phyloP scores from a whole-genome alignment of 2,888 invertebrate species.

The Epicampocera succincta region DNA sequence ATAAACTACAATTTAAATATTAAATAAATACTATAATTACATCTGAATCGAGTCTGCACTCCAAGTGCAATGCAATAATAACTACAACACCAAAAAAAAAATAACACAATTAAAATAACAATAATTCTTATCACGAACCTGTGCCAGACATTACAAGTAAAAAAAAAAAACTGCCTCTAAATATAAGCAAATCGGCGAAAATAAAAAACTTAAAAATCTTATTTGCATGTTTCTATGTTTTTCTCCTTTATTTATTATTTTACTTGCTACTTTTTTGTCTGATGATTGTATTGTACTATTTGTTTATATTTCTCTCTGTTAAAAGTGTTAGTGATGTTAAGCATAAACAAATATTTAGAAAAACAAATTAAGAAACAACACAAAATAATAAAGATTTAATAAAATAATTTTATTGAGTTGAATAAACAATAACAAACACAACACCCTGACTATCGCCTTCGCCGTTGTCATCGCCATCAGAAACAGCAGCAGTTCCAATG shows the following conservation, averaged over 20 bases:
- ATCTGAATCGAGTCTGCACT: constrained; percentile 6
- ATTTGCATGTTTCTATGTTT: constrained; percentile 23
- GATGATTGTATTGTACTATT: constrained; percentile 8
- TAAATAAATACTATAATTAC: constrained; percentile 28
- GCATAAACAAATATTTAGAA: constrained; percentile 35
- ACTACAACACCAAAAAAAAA: constrained; percentile 7
- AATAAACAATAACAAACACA: constrained; percentile 40
- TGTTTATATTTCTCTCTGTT: constrained; percentile 37
- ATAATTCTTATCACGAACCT: constrained; percentile 56
- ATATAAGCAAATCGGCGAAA: constrained; percentile 48
- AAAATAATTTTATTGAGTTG: constrained; percentile 59
- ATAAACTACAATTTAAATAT: constrained; percentile 12
- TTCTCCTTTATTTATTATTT: constrained; percentile 10
- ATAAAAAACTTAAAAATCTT: constrained; percentile 26
- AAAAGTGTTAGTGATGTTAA: constrained; percentile 54
- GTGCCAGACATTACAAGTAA: constrained; percentile 52
- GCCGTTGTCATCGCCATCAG: neutral
- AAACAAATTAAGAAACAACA: constrained; percentile 6
- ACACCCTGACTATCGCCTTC: neutral
- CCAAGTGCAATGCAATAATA: constrained; percentile 8
- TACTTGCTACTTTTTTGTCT: neutral
- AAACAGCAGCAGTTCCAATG: neutral
- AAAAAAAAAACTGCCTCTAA: constrained; percentile 47
- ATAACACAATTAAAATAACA: constrained; percentile 32
- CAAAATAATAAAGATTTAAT: constrained; percentile 51